Base-by-base conservation (phyloP, 2,888 invertebrate species). In the Andrena hattorfiana region DNA sequence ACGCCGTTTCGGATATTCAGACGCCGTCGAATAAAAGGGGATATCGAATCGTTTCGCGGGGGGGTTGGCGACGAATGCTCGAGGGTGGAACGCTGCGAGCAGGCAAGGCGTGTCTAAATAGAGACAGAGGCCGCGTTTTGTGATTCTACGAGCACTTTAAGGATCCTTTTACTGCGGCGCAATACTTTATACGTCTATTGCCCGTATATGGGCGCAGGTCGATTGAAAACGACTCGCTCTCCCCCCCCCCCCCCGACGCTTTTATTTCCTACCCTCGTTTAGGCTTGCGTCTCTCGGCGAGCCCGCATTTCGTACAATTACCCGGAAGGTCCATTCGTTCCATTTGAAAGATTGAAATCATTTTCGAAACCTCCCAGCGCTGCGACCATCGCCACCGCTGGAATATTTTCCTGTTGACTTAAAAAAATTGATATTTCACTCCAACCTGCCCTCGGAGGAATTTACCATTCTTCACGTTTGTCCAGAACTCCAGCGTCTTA, bases 241-340 rank as follows among this genome's bases (percentile, higher is more conserved):
- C 13, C 56, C 60, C 82, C 8, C 2, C 28, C n/a, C 63, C 83
- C 32, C 68, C 42, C n/a, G 30, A 48, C 63, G 78, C 78, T 76
- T 84, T 83, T 76, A 80, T 80, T 77, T 49, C 54, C 79, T 67
- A 71, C 68, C 73, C 87, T 77, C 83, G 87, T 83, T 83, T 83
- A 74, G 71, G 66, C 81, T 85, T 26, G 81, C 83, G 78, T 88
- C 88, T 82, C 85, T 79, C 26, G 48, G 42, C 42, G 77, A 82
- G 78, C 88, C 88, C 88, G 88, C 88, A 88, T 88, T 80, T 87
- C 85, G 83, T 87, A 77, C 88, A 89, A 89, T 84, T 89, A 89
- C 85, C 87, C 75, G 67, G 69, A 72, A 70, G 76, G 87, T 83
- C 79, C 80, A 69, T 78, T 80, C 87, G 85, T 78, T 85, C 87